These are phyloP conservation scores for Microtus montanus DNA, from an alignment of 2,113 vertebrate species.

Conservation along the genomic window DNA sequence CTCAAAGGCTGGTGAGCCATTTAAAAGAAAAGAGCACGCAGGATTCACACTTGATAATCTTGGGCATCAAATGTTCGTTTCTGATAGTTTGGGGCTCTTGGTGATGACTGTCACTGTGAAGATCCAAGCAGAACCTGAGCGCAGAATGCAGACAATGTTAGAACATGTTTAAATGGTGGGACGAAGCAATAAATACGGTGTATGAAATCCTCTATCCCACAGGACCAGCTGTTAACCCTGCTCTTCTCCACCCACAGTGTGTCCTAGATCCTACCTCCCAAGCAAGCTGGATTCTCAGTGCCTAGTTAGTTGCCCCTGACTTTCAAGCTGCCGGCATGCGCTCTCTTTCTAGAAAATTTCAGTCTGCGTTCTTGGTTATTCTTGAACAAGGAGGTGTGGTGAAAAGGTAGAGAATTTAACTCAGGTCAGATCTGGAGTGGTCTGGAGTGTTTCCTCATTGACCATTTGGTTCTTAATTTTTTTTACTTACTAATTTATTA, in stretches of 20 bases:
- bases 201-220: slow-evolving; percentile 45
- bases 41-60: background rate
- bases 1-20: background rate
- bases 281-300: background rate
- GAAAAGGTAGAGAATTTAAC: background rate
- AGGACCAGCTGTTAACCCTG: background rate
- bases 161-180: slow-evolving; percentile 52
- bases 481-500: background rate
- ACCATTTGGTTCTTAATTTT: background rate
- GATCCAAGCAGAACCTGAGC: slow-evolving; percentile 48
- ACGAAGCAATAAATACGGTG: slow-evolving; percentile 8
- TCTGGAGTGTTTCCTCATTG: background rate
- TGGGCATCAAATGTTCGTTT: background rate
- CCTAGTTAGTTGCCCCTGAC: background rate
- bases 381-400: background rate
- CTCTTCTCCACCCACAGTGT: background rate
- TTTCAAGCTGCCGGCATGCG: background rate
- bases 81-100: background rate
- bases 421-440: background rate
- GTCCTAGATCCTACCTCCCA: background rate
- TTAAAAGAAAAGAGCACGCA: background rate
- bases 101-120: background rate
- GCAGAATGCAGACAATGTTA: slow-evolving; percentile 34
- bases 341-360: background rate
- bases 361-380: background rate